phyloP scores from a whole-genome alignment of 2,797 vertebrate genomes.

The Sardinella longiceps region DNA sequence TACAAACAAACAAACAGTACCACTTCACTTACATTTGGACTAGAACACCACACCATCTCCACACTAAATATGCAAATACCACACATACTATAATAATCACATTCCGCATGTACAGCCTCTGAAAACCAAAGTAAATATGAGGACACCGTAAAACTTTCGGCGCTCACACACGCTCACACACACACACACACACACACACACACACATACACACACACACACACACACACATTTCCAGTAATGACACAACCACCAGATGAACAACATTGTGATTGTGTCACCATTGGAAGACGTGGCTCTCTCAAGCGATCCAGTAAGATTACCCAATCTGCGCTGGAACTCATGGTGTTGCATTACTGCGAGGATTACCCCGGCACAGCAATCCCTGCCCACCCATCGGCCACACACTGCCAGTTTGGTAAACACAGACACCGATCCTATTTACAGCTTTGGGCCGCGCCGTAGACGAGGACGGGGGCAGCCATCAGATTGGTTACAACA shows the following conservation, averaged over 20 bases:
- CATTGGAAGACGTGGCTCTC: background rate
- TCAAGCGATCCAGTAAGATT: background rate
- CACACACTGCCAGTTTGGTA: background rate
- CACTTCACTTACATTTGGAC: no score
- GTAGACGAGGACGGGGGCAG: background rate
- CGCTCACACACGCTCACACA: background rate
- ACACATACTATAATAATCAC: no score
- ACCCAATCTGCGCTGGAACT: background rate
- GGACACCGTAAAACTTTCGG: no score
- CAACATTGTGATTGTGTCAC: background rate
- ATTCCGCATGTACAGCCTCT: no score
- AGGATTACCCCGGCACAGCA: background rate
- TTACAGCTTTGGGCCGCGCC: background rate
- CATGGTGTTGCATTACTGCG: background rate
- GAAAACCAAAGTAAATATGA: no score
- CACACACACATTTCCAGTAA: background rate
- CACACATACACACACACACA: background rate
- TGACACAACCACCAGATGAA: background rate
- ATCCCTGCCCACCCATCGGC: background rate
- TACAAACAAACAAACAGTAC: no score
- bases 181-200: constrained; percentile 12
- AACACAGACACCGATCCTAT: constrained; percentile 31
- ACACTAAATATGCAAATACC: no score
- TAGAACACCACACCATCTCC: no score
- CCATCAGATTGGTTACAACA: constrained; percentile 29